These are phyloP conservation scores for Hemitrygon akajei DNA, from an alignment of 2,797 vertebrate genomes.

Conservation along the genomic window DNA sequence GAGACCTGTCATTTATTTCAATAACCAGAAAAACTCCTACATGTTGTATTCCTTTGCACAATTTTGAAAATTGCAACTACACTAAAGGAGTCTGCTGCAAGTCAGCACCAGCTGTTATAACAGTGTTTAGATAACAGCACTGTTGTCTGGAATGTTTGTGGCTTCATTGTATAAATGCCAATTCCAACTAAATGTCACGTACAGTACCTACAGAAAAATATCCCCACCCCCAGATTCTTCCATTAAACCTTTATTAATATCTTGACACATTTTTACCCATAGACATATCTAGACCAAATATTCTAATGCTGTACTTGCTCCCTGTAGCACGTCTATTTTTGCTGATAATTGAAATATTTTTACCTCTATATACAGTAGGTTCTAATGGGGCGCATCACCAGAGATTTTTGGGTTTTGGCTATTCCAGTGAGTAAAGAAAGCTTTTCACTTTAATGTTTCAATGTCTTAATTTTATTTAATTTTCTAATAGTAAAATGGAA, in stretches of 20 bases:
- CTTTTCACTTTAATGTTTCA: not conserved
- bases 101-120: not conserved
- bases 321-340: not conserved
- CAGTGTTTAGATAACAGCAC: not conserved
- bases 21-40: not conserved
- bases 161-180: constrained; percentile 26
- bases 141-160: constrained; percentile 26
- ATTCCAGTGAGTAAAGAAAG: not conserved
- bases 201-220: constrained; percentile 14
- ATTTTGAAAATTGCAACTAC: not conserved
- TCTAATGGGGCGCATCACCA: not conserved
- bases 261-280: constrained; percentile 20
- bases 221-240: constrained; percentile 33
- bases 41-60: not conserved
- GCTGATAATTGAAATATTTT: not conserved
- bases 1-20: constrained; percentile 14
- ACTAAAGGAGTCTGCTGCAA: not conserved
- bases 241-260: not conserved
- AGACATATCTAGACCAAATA: not conserved
- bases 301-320: not conserved
- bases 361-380: not conserved
- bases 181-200: not conserved
- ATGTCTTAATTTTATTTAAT: not conserved
- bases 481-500: not conserved
- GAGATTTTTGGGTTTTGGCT: not conserved